phyloP scores from a whole-genome alignment of 2,797 vertebrate species.

The Microtus californicus region DNA sequence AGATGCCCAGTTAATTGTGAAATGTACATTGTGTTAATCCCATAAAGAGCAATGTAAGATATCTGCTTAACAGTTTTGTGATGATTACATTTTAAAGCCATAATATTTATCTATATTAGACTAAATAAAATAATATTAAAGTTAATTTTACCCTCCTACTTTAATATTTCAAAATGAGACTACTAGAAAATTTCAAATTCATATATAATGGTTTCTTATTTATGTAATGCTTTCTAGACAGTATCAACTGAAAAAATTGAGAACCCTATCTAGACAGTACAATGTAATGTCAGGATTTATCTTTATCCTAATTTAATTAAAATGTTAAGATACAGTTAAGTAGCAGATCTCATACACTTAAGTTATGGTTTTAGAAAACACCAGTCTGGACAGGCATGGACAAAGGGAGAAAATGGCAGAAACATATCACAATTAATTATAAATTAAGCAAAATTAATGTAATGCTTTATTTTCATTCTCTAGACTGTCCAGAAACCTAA shows the following conservation, averaged over 20 bases:
- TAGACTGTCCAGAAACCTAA: background rate
- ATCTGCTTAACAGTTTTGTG: background rate
- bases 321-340: constrained; percentile 21
- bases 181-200: constrained; percentile 4
- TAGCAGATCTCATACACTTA: background rate
- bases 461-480: background rate
- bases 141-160: background rate
- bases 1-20: background rate
- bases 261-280: background rate
- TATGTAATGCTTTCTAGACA: background rate
- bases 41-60: constrained; percentile 12
- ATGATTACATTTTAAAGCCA: background rate
- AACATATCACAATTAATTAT: background rate
- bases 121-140: constrained; percentile 23
- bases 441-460: background rate
- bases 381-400: background rate
- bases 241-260: background rate
- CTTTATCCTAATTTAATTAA: background rate
- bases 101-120: background rate
- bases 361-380: background rate
- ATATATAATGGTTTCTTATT: background rate
- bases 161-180: background rate
- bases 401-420: constrained; percentile 30
- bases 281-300: constrained; percentile 17
- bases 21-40: background rate